Evolutionary conservation across 2,113 vertebrate species (phyloP).

Genomic region (Sclerurus mexicanus): DNA sequence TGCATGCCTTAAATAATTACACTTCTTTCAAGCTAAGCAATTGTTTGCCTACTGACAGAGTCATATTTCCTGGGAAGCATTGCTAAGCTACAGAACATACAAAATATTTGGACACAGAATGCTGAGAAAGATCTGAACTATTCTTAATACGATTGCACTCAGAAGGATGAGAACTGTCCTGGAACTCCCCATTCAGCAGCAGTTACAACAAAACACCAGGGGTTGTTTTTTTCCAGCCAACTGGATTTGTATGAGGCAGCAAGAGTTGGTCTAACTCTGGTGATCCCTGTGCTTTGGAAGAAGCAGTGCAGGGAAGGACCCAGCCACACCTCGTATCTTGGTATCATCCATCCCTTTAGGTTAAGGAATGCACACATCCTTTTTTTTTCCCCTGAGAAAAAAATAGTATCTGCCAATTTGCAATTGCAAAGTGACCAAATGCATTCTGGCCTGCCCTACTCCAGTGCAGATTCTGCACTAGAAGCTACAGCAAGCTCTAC

Average conservation of each 20-base stretch:
- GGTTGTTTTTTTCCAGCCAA: not conserved
- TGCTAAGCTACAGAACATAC: slow-evolving; percentile 34
- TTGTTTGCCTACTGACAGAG: slow-evolving; percentile 49
- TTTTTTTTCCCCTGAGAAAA: not conserved
- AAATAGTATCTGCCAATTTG: not conserved
- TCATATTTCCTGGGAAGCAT: slow-evolving; percentile 43
- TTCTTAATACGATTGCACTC: not conserved
- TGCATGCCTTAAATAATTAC: slow-evolving; percentile 47
- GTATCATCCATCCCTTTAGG: not conserved
- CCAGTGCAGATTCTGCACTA: not conserved
- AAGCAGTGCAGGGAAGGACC: not conserved
- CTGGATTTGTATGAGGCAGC: not conserved
- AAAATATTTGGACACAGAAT: slow-evolving; percentile 20
- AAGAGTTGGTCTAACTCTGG: not conserved
- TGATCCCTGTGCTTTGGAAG: not conserved
- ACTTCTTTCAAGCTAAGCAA: slow-evolving; percentile 52
- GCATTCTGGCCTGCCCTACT: not conserved
- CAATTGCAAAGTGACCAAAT: not conserved
- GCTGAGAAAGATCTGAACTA: slow-evolving; percentile 13
- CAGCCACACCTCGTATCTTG: rapidly evolving
- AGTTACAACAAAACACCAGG: not conserved
- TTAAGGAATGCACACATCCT: rapidly evolving
- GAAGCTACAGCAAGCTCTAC: not conserved
- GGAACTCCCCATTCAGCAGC: not conserved
- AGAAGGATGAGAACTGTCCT: not conserved